Evolutionary conservation across 2,797 vertebrate species (phyloP), one percentile per base, ranked within the genome.

Genomic region (Buceros bicornis): DNA sequence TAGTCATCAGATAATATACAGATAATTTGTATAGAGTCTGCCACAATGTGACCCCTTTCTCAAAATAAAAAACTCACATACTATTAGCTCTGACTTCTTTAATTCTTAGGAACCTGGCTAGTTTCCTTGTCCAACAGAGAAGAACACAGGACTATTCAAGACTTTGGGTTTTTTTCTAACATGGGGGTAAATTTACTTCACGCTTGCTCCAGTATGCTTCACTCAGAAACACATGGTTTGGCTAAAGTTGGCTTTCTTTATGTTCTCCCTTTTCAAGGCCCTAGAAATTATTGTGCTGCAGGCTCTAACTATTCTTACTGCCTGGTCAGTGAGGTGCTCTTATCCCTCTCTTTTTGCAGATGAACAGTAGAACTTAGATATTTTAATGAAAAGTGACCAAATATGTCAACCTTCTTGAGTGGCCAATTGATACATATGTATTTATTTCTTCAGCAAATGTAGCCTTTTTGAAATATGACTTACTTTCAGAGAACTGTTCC

Each of bases 401-500:
- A 54, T 0, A 1, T 57, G 61, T 61, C 37, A 77, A 28, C 3
- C 3, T 72, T 50, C 8, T 64, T 50, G 22, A 6, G 5, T 56
- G 29, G 19, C 2, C 14, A 45, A 28, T 3, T 33, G 4, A 33
- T 3, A 42, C 37, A 37, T 51, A n/a, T 6, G 1, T 35, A 13
- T 45, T n/a, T 81, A 5, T 50, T 83, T 56, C 62, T 85, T 48
- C 15, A 74, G 22, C 12, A 77, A 58, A 51, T 11, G 5, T 48
- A 67, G 1, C 3, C 3, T 73, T 61, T 56, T 67, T 61, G 9
- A 6, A 51, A 7, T 10, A 28, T 13, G 16, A 22, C 21, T 73
- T 76, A 13, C 48, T 3, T 67, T 87, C 53, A 50, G 37, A 78
- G 14, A 77, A 40, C 7, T 65, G 12, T 72, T 92, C 35, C 13